A percentile compares a stretch with the other conserved stretches of the same genome.
phyloP scores from a whole-genome alignment of 2,797 vertebrate genomes.

The Enteromius fasciolatus region DNA sequence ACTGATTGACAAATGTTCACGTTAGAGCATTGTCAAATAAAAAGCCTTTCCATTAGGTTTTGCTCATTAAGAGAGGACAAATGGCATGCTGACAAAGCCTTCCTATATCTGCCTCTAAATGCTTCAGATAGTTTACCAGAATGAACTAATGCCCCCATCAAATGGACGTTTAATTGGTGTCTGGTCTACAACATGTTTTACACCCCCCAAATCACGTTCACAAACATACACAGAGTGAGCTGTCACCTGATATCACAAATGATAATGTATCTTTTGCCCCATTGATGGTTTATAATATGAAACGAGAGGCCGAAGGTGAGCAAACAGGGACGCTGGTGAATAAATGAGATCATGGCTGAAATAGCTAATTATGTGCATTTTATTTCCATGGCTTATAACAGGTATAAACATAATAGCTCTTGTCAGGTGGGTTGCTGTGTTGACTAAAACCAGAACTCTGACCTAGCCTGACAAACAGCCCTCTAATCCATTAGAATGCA shows the following conservation, averaged over 20 bases:
- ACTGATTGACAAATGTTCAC: conserved; percentile 24
- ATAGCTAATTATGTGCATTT: conserved; percentile 82
- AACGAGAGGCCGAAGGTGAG: conserved; percentile 71
- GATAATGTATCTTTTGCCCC: conserved; percentile 63
- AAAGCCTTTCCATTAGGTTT: conserved; percentile 46
- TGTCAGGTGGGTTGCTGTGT: conserved; percentile 78
- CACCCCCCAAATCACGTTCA: conserved; percentile 37
- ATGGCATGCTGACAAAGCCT: conserved; percentile 46
- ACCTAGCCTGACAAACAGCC: conserved; percentile 75
- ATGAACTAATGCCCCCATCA: conserved; percentile 52
- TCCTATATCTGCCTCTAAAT: conserved; percentile 44
- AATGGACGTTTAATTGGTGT: conserved; percentile 58
- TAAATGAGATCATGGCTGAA: conserved; percentile 82
- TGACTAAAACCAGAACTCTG: conserved; percentile 74
- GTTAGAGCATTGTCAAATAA: conserved; percentile 66
- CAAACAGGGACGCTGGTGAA: conserved; percentile 71
- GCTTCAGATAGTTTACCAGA: conserved; percentile 50
- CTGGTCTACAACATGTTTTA: conserved; percentile 47
- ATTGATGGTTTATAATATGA: conserved; percentile 70
- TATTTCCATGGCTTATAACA: conserved; percentile 76
- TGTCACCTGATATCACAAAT: conserved; percentile 61
- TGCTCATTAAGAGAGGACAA: conserved; percentile 47
- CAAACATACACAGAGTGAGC: conserved; percentile 41
- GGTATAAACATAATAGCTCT: conserved; percentile 77
- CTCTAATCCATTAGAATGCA: conserved; percentile 78